Percentiles rank a stretch among this genome's conserved stretches.
phyloP scores from a whole-genome alignment of 2,797 vertebrate species.

The Megalops cyprinoides region DNA sequence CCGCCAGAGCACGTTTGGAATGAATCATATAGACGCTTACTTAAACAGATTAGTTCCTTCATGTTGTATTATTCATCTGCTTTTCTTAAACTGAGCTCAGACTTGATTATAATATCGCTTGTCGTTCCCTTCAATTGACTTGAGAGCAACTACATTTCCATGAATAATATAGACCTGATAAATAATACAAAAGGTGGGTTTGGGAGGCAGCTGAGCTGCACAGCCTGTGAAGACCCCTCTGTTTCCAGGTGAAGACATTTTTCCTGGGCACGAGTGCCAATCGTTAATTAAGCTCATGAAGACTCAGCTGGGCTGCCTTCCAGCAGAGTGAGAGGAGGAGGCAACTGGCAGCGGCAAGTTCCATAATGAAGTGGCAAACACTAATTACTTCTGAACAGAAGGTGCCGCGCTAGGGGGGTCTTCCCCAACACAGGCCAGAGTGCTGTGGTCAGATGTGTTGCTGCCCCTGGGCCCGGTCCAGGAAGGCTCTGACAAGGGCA shows the following conservation, averaged over 20 bases:
- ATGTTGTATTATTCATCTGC: conserved; percentile 71
- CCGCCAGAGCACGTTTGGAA: conserved; percentile 41
- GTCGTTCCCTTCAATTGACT: conserved; percentile 68
- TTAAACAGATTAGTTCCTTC: conserved; percentile 73
- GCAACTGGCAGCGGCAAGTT: neutral
- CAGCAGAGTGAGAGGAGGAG: neutral
- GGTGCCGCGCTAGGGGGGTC: neutral
- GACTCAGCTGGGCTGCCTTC: neutral
- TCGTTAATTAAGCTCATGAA: conserved; percentile 9
- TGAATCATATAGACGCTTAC: conserved; percentile 69
- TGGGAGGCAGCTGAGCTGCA: conserved; percentile 51
- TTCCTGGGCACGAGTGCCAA: conserved; percentile 48
- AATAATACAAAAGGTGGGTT: conserved; percentile 69
- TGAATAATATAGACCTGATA: conserved; percentile 75
- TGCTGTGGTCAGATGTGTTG: too few relatives aligned
- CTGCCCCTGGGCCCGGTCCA: too few relatives aligned
- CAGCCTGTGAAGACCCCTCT: conserved; percentile 51
- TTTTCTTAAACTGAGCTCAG: conserved; percentile 59
- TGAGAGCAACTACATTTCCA: conserved; percentile 69
- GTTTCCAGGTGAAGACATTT: conserved; percentile 67
- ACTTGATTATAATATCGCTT: conserved; percentile 68
- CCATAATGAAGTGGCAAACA: neutral
- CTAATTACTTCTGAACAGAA: neutral
- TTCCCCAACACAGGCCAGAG: too few relatives aligned
- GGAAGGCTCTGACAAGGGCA: too few relatives aligned